Base-by-base conservation (phyloP, 2,113 vertebrate genomes). In the Panthera leo region DNA sequence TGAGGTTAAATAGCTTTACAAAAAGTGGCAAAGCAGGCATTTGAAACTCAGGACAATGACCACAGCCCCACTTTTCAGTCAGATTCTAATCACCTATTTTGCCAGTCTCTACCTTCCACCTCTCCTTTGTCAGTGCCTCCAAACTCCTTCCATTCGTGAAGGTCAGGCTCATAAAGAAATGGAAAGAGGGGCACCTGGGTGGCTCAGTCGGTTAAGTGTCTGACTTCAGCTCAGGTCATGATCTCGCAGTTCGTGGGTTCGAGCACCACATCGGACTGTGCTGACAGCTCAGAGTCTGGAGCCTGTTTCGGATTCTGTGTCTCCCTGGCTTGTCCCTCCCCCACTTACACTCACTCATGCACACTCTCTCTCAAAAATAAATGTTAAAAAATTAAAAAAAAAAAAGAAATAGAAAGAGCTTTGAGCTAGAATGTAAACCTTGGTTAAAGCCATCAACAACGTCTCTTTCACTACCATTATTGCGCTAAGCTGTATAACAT, bases 381-480 rank as follows among this genome's bases (percentile, higher is more conserved):
- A 9, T 45, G 45, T 45, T 45, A 45, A 45, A 45, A 45, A 45
- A 2, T 45, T 45, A 9, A 45, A 45, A 45, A 39, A 39, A 39
- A 39, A 45, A 45, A 9, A 45, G 45, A 45, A 45, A 45, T 45
- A 45, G 45, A 79, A 75, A 82, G 82, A 55, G n/a, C 34, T 88
- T 94, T 11, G 25, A 68, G 45, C 7, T 70, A 85, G 63, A 70
- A n/a, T 68, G 42, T 29, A 93, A 86, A 80, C 85, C 63, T 75
- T 67, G 58, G 80, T 63, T 79, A 80, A 0, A 91, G 36, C 55
- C n/a, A 80, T 89, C 76, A 79, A 39, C 73, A 94, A 58, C 61
- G 29, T 95, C 58, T 76, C 84, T 78, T 95, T 84, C 53, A 45
- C 48, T 84, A 89, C 65, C 71, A 83, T 80, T 83, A 88, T 65